Percentiles rank a stretch among this genome's conserved stretches.
Evolutionary conservation across 2,797 vertebrate genomes (phyloP).

Genomic region (Smutsia gigantea): DNA sequence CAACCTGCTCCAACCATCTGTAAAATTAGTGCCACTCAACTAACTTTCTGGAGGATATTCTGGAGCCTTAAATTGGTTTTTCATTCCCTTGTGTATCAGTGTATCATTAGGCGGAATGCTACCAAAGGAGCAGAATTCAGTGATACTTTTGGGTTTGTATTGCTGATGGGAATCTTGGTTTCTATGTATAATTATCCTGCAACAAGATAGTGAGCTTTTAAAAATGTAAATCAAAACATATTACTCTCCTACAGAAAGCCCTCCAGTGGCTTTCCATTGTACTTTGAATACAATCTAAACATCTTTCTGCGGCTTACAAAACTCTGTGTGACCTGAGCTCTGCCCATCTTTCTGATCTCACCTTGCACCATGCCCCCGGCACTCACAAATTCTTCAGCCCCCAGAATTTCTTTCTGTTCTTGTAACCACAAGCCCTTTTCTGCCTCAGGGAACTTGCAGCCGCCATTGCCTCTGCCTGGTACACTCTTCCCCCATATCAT

Average conservation of each 20-base stretch:
- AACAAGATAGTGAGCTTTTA: neutral
- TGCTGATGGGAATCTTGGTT: conserved; percentile 33
- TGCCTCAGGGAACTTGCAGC: neutral
- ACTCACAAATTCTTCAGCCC: neutral
- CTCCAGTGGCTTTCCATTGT: neutral
- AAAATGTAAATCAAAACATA: conserved; percentile 48
- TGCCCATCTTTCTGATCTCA: conserved; percentile 25
- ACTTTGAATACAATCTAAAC: conserved; percentile 28
- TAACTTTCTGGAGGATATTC: neutral
- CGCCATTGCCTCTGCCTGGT: neutral
- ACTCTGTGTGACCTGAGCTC: neutral
- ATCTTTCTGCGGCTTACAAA: neutral
- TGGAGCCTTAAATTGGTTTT: neutral
- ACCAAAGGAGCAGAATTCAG: neutral
- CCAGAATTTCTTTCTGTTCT: neutral
- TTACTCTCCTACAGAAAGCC: neutral
- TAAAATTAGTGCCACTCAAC: conserved; percentile 6
- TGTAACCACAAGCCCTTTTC: neutral
- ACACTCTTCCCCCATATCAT: neutral
- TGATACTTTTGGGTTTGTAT: neutral
- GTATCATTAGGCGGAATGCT: neutral
- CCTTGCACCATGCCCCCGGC: neutral
- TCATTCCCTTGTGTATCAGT: neutral
- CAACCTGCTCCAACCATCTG: neutral
- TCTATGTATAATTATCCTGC: neutral